phyloP scores from a whole-genome alignment of 2,113 vertebrate species.

The Podilymbus podiceps region DNA sequence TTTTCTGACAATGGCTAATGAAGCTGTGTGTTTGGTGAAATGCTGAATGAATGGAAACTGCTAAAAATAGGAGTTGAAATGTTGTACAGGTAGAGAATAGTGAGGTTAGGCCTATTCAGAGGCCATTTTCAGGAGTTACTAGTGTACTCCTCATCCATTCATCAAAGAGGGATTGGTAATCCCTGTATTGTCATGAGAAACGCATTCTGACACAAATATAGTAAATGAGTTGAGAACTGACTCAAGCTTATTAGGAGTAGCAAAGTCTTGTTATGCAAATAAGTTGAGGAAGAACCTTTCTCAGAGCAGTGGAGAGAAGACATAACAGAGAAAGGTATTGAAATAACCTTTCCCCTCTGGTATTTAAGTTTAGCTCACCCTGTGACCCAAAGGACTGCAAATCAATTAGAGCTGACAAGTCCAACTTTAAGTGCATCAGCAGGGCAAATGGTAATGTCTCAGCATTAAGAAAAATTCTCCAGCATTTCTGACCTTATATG shows the following conservation, averaged over 20 bases:
- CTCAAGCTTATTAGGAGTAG: neutral
- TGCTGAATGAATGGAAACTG: neutral
- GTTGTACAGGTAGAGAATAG: neutral
- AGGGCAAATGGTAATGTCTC: neutral
- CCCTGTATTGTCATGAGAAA: neutral
- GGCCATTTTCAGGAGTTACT: neutral
- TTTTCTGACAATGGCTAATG: neutral
- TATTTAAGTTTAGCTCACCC: neutral
- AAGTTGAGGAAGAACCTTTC: neutral
- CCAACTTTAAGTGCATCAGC: neutral
- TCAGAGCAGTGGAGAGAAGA: neutral
- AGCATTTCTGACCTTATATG: conserved; percentile 3
- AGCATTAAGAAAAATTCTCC: neutral
- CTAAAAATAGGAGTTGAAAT: neutral
- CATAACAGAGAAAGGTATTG: neutral
- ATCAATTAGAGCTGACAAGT: conserved; percentile 31
- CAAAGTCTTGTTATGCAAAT: neutral
- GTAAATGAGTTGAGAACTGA: neutral
- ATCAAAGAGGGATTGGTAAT: neutral
- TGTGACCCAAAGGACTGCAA: conserved; percentile 17
- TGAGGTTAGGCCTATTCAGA: neutral
- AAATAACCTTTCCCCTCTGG: neutral
- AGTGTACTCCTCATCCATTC: neutral
- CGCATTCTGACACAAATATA: neutral
- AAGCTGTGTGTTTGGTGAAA: neutral